phyloP scores from a whole-genome alignment of 2,888 invertebrate genomes.

The Ametastegia equiseti region DNA sequence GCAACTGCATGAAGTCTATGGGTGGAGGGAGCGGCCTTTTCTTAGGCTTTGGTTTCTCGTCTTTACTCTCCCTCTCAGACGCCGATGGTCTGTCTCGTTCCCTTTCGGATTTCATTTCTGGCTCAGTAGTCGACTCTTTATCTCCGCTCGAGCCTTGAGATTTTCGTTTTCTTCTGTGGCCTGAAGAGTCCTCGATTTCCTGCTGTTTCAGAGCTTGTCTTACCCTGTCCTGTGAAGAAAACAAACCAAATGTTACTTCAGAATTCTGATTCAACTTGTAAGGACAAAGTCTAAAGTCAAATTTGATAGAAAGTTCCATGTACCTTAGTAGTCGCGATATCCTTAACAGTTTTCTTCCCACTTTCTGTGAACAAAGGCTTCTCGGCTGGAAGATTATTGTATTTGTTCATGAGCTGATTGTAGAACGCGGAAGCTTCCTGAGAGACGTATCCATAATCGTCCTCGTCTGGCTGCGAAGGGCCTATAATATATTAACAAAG shows the following conservation, averaged over 20 bases:
- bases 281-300: constrained; percentile 6
- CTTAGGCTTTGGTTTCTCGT: constrained; percentile 79
- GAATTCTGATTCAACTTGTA: not conserved
- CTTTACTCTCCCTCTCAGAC: constrained; percentile 67
- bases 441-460: constrained; percentile 94
- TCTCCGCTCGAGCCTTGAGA: constrained; percentile 56
- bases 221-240: constrained; percentile 79
- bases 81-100: constrained; percentile 69
- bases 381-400: constrained; percentile 84
- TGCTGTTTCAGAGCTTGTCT: constrained; percentile 85
- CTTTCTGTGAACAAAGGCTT: constrained; percentile 81
- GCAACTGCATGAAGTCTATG: constrained; percentile 86
- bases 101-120: constrained; percentile 73
- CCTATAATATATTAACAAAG: no score
- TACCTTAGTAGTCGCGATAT: constrained; percentile 77
- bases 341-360: constrained; percentile 77
- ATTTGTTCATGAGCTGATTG: constrained; percentile 91
- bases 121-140: constrained; percentile 68
- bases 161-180: constrained; percentile 82
- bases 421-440: constrained; percentile 89
- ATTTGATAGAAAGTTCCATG: not conserved
- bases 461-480: constrained; percentile 90
- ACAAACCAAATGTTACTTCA: not conserved
- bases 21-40: constrained; percentile 83
- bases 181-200: constrained; percentile 84